A percentile compares a stretch with the other conserved stretches of the same genome.
phyloP scores from a whole-genome alignment of 2,888 invertebrate genomes.

The Germaria angustata region DNA sequence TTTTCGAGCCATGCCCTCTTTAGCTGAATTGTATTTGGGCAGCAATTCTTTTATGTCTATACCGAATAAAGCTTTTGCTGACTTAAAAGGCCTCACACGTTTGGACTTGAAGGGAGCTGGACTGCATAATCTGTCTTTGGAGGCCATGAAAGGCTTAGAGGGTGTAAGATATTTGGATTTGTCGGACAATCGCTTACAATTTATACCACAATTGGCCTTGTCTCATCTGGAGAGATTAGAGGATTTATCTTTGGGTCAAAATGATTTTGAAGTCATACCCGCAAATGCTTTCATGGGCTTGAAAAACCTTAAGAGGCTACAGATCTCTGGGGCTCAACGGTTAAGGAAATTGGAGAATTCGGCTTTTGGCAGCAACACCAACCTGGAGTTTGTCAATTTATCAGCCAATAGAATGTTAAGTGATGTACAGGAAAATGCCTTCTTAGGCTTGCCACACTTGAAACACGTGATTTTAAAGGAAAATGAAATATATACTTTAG shows the following conservation, averaged over 20 bases:
- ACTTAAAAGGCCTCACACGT: slow-evolving; percentile 87
- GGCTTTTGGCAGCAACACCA: slow-evolving; percentile 89
- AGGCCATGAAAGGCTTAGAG: slow-evolving; percentile 87
- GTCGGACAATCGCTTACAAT: slow-evolving; percentile 88
- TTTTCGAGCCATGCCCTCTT: slow-evolving; percentile 86
- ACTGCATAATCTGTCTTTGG: slow-evolving; percentile 87
- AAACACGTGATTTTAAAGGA: slow-evolving; percentile 88
- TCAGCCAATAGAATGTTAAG: slow-evolving; percentile 88
- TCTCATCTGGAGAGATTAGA: slow-evolving; percentile 87
- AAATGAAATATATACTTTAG: slow-evolving; percentile 87
- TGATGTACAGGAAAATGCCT: slow-evolving; percentile 87
- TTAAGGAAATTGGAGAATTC: slow-evolving; percentile 87
- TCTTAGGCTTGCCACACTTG: slow-evolving; percentile 89
- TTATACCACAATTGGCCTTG: slow-evolving; percentile 88
- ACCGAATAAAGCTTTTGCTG: slow-evolving; percentile 89
- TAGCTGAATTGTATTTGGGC: slow-evolving; percentile 92
- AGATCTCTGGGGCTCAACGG: slow-evolving; percentile 88
- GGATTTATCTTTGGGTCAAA: slow-evolving; percentile 90
- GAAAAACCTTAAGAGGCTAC: slow-evolving; percentile 87
- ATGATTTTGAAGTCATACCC: slow-evolving; percentile 86
- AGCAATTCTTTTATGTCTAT: slow-evolving; percentile 89
- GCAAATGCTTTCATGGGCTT: slow-evolving; percentile 89
- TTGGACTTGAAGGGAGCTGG: slow-evolving; percentile 91
- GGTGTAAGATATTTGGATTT: slow-evolving; percentile 89
- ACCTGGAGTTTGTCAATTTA: slow-evolving; percentile 88